Conservation (phyloP, 2,888 invertebrate species). For the Gymnosoma rotundatum region DNA sequence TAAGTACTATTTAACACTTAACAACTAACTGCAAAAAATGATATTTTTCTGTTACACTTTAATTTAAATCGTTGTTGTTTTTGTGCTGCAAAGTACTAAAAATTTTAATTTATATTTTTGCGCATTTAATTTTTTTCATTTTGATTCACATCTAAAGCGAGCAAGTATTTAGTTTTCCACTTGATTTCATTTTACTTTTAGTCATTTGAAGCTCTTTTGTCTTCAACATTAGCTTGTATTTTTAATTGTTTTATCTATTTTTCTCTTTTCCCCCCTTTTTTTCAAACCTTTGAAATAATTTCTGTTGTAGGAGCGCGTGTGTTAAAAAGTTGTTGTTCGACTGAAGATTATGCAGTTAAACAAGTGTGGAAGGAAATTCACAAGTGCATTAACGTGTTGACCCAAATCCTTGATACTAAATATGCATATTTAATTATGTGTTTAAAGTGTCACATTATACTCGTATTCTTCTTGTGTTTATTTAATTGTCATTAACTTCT, state of each 20-base stretch:
- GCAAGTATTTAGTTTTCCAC: constrained; percentile 50
- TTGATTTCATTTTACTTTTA: constrained; percentile 49
- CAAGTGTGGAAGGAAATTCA: constrained; percentile 25
- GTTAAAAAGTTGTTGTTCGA: constrained; percentile 5
- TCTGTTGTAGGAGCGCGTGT: background rate
- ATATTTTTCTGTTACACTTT: background rate
- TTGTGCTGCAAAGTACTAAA: background rate
- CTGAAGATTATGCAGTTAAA: constrained; percentile 29
- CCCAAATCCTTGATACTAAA: constrained; percentile 41
- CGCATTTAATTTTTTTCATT: constrained; percentile 10
- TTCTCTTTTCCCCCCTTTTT: background rate
- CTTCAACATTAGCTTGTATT: constrained; percentile 41
- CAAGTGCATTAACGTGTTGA: constrained; percentile 52
- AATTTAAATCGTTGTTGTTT: background rate
- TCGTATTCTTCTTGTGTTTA: background rate
- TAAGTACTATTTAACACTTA: constrained; percentile 2
- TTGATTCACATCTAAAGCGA: constrained; percentile 38
- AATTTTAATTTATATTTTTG: background rate
- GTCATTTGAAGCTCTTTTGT: constrained; percentile 40
- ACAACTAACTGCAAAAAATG: too few relatives aligned
- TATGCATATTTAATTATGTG: constrained; percentile 40
- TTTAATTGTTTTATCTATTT: constrained; percentile 51
- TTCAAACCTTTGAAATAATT: constrained; percentile 36
- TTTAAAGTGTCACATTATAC: background rate
- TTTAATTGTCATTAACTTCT: constrained; percentile 6